Percentiles rank a stretch among this genome's conserved stretches.
Conservation (phyloP, 2,888 invertebrate genomes). For the Uloborus plumipes region DNA sequence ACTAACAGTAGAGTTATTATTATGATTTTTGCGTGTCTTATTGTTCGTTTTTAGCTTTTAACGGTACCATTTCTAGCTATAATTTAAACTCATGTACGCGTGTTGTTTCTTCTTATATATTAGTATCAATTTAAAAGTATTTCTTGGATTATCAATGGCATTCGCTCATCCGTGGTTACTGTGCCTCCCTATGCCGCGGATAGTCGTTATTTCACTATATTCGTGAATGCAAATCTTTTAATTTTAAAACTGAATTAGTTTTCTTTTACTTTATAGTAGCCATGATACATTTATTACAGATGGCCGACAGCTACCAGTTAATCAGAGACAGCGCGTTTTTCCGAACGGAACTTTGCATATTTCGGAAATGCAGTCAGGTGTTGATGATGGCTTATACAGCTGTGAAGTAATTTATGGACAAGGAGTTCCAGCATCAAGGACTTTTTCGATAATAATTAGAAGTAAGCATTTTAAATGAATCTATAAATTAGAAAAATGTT, state of each 20-base stretch:
- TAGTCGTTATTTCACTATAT: too few species aligned
- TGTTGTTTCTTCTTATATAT: too few species aligned
- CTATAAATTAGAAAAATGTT: too few species aligned
- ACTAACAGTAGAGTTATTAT: too few species aligned
- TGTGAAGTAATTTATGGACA: constrained; percentile 61
- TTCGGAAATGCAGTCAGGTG: constrained; percentile 61
- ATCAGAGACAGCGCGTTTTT: constrained; percentile 64
- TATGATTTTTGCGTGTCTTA: too few species aligned
- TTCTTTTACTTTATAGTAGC: not conserved
- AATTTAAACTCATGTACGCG: too few species aligned
- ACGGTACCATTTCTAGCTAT: too few species aligned
- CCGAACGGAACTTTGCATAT: constrained; percentile 65
- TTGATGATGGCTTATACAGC: constrained; percentile 66
- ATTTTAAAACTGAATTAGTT: not conserved
- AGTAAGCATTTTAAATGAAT: constrained; percentile 23
- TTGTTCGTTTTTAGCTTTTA: too few species aligned
- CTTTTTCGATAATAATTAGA: constrained; percentile 47
- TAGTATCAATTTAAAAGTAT: too few species aligned
- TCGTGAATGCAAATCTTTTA: not conserved
- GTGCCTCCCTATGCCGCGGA: too few species aligned
- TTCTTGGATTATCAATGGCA: too few species aligned
- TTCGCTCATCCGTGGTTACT: too few species aligned
- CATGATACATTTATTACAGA: constrained; percentile 42
- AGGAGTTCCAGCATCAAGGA: constrained; percentile 37
- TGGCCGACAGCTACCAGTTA: constrained; percentile 56